Base-by-base conservation (phyloP, 92 coral and sea anemone species). In the Siderastrea radians region DNA sequence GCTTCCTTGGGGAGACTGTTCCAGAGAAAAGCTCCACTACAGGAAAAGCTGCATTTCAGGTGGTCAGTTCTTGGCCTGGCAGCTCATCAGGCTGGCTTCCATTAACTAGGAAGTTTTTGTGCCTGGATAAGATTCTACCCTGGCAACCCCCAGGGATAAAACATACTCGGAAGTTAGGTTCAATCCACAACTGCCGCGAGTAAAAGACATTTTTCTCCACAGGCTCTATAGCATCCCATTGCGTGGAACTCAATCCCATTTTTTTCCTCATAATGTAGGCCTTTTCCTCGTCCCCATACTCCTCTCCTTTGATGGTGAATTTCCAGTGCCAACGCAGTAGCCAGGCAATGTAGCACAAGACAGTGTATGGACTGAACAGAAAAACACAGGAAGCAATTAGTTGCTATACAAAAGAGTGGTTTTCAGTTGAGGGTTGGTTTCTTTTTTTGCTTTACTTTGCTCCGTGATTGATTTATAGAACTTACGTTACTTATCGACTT, bases 251-350 rank as follows among this genome's bases (percentile, higher is more conserved):
- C 72, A 97, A 11, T 14, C 93, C 95, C 92, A 97, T 68, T 64
- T 94, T 86, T 70, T 87, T 95, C 83, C 94, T 92, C 45, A 96
- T 95, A 47, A 97, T 53, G 83, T 97, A 94, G 12, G 49, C 92
- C 75, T 95, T 95, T 71, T 97, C 99, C 67, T 95, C 95, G 0
- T 86, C 92, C 2, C 98, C 98, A 84, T 97, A 97, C 66, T 97
- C 99, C 68, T 95, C 93, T 45, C 96, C 69, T 82, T 57, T 74
- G 83, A 97, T 94, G 66, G 81, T 74, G 72, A 95, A 97, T 72
- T 97, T 97, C 99, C 98, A 97, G 89, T 90, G 91, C 99, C 99
- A 97, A 6, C 98, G 97, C 51, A 86, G 74, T 52, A 88, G 65
- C 96, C 98, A 97, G 43, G 86, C 91, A 59, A 95, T 87, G 83